These are phyloP conservation scores for Malacoraja senta DNA, from an alignment of 2,797 vertebrate species.

Conservation along the genomic window DNA sequence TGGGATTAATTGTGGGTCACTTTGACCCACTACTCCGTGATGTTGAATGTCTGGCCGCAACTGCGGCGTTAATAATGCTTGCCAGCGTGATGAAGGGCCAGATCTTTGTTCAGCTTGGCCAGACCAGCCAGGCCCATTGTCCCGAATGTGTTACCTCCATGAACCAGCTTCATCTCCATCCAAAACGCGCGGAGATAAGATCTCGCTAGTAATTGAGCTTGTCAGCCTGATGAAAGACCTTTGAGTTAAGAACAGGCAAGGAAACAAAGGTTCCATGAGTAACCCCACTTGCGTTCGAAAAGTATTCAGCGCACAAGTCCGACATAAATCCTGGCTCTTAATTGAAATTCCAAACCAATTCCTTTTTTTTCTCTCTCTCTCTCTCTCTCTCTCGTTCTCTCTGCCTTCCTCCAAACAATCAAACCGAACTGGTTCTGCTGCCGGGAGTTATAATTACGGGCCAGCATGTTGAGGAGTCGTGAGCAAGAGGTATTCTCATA, in stretches of 20 bases:
- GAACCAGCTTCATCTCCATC: slow-evolving; percentile 36
- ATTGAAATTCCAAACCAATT: slow-evolving; percentile 32
- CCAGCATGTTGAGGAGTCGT: background rate
- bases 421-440: background rate
- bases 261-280: slow-evolving; percentile 31
- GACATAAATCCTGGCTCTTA: slow-evolving; percentile 31
- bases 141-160: slow-evolving; percentile 25
- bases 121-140: background rate
- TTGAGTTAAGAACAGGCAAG: slow-evolving; percentile 16
- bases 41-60: background rate
- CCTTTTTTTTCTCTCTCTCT: background rate
- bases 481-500: background rate
- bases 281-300: slow-evolving; percentile 11
- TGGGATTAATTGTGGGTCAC: slow-evolving; percentile 18
- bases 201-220: slow-evolving; percentile 21
- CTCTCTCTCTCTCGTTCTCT: too few species aligned
- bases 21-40: slow-evolving; percentile 6
- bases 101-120: slow-evolving; percentile 16
- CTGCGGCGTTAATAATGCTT: background rate
- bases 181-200: slow-evolving; percentile 30
- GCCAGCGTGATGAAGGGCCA: slow-evolving; percentile 23
- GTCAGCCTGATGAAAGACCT: slow-evolving; percentile 33
- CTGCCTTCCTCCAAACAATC: background rate
- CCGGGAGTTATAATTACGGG: background rate
- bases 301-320: background rate